Evolutionary conservation across 2,797 vertebrate species (phyloP), one percentile per base, ranked within the genome.

Genomic region (Hybognathus amarus): DNA sequence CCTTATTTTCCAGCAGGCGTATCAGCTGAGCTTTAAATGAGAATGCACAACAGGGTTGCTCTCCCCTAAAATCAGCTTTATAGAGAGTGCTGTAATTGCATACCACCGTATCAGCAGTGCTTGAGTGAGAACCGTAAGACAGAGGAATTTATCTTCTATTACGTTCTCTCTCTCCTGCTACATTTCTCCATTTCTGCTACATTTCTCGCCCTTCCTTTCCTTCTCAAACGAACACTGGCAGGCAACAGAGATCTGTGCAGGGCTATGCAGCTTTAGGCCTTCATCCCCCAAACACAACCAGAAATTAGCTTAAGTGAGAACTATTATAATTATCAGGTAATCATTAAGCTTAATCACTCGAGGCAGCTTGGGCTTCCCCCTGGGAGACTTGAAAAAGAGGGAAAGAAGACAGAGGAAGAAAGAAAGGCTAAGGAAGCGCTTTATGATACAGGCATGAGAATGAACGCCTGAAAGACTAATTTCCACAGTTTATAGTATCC

Each of bases 301-400:
- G 85, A 88, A 89, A 88, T 88, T 83, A 88, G 67, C 83, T 87
- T 85, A 87, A 88, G 85, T 87, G 85, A 84, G 59, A 88, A 87
- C 80, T 84, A 86, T 88, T 83, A 79, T 89, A 89, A 90, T 85
- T 88, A 82, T 85, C 85, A 87, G 83, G 82, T 85, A 77, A 86
- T 88, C 80, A 86, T 88, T 88, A 89, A 73, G 36, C 56, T 33
- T 87, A 88, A 89, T 88, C 89, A 85, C 83, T 68, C 73, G 73
- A 87, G 69, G 83, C 85, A 67, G 79, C 66, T 76, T 56, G n/a
- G 11, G 79, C 42, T 70, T 40, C 30, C 80, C 68, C 42, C 27
- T 45, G 77, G 82, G 85, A 88, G 69, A 77, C 69, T 63, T 45
- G 78, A 71, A 69, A 81, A 84, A 1, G 0, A 64, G 30, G 13